phyloP scores from a whole-genome alignment of 2,888 invertebrate species.

The Nomada fucata region DNA sequence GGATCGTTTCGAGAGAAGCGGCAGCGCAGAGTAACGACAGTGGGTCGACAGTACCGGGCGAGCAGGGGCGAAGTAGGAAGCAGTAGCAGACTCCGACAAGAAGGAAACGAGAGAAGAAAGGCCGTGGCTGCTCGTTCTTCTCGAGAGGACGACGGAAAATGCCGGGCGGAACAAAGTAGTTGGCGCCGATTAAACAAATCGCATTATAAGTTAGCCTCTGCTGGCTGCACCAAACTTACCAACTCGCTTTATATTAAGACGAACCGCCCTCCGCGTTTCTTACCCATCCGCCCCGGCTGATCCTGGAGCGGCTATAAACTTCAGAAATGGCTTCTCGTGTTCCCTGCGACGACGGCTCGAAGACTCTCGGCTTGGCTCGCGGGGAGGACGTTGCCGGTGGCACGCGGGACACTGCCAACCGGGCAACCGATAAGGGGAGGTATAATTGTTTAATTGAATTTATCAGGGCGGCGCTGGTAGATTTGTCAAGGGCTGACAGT shows the following conservation, averaged over 20 bases:
- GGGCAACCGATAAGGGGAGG: constrained; percentile 45
- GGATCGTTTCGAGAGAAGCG: constrained; percentile 47
- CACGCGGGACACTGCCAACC: constrained; percentile 14
- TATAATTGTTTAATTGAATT: constrained; percentile 84
- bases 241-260: constrained; percentile 83
- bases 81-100: constrained; percentile 25
- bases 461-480: constrained; percentile 76
- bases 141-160: constrained; percentile 67
- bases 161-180: constrained; percentile 80
- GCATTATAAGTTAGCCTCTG: constrained; percentile 83
- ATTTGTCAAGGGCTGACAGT: constrained; percentile 77
- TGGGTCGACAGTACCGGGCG: constrained; percentile 1
- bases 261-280: constrained; percentile 75
- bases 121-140: constrained; percentile 61
- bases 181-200: constrained; percentile 84
- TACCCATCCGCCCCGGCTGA: constrained; percentile 71
- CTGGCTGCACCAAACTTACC: constrained; percentile 81
- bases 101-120: constrained; percentile 43
- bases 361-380: constrained; percentile 46
- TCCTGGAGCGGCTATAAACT: constrained; percentile 81
- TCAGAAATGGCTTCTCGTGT: constrained; percentile 78
- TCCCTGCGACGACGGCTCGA: constrained; percentile 40
- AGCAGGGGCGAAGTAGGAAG: constrained; percentile 9
- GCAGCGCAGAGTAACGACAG: neutral
- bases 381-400: constrained; percentile 15